Percentiles rank a stretch among this genome's conserved stretches.
phyloP scores from a whole-genome alignment of 53 echinoderm and acorn worm species.

The Echinarachnius parma region DNA sequence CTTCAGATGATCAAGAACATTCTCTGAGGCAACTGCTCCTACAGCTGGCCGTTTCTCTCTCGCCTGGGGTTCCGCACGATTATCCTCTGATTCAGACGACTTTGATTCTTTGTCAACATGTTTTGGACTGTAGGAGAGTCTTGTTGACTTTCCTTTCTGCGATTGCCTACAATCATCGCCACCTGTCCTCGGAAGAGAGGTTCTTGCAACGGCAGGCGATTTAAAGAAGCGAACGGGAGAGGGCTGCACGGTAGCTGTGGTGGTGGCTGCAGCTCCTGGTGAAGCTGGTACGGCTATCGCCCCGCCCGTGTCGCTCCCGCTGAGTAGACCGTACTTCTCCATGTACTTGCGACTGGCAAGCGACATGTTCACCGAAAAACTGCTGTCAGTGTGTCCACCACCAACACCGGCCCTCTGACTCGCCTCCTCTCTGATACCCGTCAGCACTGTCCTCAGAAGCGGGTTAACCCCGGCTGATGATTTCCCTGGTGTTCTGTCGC shows the following conservation, averaged over 20 bases:
- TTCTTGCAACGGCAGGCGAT: constrained; percentile 69
- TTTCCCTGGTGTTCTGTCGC: constrained; percentile 19
- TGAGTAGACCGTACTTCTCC: constrained; percentile 83
- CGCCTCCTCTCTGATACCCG: constrained; percentile 44
- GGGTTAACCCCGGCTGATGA: constrained; percentile 56
- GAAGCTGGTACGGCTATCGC: not conserved
- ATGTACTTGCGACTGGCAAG: constrained; percentile 88
- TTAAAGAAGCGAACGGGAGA: constrained; percentile 38
- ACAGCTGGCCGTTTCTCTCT: too few species aligned
- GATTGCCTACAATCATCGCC: not conserved
- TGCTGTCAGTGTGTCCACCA: constrained; percentile 23
- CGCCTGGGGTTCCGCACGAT: too few species aligned
- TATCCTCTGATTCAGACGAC: too few species aligned
- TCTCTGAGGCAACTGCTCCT: not conserved
- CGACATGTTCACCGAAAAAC: constrained; percentile 63
- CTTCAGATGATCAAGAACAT: not conserved
- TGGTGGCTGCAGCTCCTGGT: not conserved
- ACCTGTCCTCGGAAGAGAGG: constrained; percentile 50
- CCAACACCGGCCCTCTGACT: too few species aligned
- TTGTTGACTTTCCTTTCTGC: constrained; percentile 5
- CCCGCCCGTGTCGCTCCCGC: constrained; percentile 11
- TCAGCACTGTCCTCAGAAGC: constrained; percentile 63
- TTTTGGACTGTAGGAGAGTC: too few species aligned
- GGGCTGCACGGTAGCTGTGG: constrained; percentile 6
- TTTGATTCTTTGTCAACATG: too few species aligned